phyloP scores from a whole-genome alignment of 2,797 vertebrate species.

The Cyclura pinguis region DNA sequence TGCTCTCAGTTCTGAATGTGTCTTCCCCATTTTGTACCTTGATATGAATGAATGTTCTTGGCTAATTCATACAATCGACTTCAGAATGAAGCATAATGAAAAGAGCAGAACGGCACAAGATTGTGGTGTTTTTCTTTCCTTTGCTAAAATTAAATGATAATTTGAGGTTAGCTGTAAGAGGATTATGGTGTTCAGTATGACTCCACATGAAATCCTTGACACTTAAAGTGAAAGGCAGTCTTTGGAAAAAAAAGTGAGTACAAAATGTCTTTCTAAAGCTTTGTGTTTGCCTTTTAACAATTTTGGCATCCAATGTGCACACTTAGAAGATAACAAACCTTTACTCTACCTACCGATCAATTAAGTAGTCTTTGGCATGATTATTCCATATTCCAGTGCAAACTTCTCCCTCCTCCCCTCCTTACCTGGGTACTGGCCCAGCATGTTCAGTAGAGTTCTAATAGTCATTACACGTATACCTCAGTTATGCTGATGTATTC shows the following conservation, averaged over 20 bases:
- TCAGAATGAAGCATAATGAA: constrained; percentile 59
- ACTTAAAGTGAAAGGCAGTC: constrained; percentile 36
- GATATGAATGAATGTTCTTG: constrained; percentile 67
- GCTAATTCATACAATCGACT: constrained; percentile 65
- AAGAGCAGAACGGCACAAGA: constrained; percentile 60
- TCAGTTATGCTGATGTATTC: too few species aligned
- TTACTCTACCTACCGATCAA: neutral
- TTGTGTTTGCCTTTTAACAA: constrained; percentile 30
- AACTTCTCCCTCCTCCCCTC: neutral
- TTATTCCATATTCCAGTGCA: neutral
- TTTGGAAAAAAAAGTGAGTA: constrained; percentile 27
- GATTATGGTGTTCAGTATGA: constrained; percentile 54
- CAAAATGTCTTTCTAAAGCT: constrained; percentile 36
- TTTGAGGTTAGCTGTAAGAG: constrained; percentile 60
- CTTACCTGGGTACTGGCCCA: neutral
- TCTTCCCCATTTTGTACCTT: constrained; percentile 29
- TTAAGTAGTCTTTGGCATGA: neutral
- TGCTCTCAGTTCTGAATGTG: constrained; percentile 37
- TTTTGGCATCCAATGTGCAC: neutral
- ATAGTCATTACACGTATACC: neutral
- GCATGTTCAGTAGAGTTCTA: neutral
- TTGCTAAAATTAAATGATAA: constrained; percentile 65
- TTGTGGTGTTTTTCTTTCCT: constrained; percentile 40
- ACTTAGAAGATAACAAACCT: neutral
- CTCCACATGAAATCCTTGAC: constrained; percentile 48